phyloP scores from a whole-genome alignment of 2,113 vertebrate genomes.

The Amblyopsis rosae region DNA sequence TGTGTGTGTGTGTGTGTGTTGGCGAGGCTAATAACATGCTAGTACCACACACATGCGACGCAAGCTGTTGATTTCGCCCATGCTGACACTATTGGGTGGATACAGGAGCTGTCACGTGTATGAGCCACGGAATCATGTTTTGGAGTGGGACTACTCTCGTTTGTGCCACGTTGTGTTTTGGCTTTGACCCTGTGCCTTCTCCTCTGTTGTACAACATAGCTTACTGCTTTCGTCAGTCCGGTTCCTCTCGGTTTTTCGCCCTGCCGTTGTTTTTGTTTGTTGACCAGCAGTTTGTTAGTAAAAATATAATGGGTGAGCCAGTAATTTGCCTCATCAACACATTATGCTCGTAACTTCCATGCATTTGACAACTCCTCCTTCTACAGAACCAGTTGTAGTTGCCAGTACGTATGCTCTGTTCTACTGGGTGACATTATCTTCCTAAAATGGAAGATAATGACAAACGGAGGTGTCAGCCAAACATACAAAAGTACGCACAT shows the following conservation, averaged over 20 bases:
- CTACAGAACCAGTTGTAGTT: background rate
- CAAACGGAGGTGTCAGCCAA: background rate
- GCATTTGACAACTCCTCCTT: slow-evolving; percentile 22
- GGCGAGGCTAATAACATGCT: background rate
- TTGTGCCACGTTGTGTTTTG: background rate
- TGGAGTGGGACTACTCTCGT: too few relatives aligned
- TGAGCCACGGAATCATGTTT: too few relatives aligned
- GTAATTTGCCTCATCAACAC: slow-evolving; percentile 57
- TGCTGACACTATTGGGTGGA: too few relatives aligned
- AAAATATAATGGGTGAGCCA: slow-evolving; percentile 74
- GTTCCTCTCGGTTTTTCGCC: slow-evolving; percentile 50
- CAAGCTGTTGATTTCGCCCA: slow-evolving; percentile 13
- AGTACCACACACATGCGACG: background rate
- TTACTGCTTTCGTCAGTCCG: slow-evolving; percentile 26
- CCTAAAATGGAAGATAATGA: slow-evolving; percentile 26
- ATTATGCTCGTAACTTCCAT: slow-evolving; percentile 53
- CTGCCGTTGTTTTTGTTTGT: slow-evolving; percentile 65
- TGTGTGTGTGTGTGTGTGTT: slow-evolving; percentile 32
- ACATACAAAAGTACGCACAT: background rate
- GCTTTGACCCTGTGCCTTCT: slow-evolving; percentile 54
- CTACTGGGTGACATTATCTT: slow-evolving; percentile 44
- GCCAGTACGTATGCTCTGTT: background rate
- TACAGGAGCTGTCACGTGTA: too few relatives aligned
- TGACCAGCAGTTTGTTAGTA: slow-evolving; percentile 68
- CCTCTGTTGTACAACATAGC: slow-evolving; percentile 36